Evolutionary conservation across 2,797 vertebrate genomes (phyloP), one percentile per base, ranked within the genome.

Genomic region (Onychomys leucogaster): DNA sequence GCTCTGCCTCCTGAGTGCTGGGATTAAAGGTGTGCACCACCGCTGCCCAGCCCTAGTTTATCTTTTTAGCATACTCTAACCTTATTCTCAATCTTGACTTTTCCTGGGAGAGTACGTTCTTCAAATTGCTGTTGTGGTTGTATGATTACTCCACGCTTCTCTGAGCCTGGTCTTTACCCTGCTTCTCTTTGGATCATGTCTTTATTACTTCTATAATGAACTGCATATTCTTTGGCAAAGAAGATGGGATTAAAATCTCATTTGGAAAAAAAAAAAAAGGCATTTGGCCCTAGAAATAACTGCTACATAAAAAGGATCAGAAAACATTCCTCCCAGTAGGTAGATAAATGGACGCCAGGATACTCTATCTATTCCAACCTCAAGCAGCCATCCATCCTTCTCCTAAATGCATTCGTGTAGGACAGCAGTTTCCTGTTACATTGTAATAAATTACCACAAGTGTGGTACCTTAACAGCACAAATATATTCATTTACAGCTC

Each of bases 191-290:
- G 57, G 52, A 71, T n/a, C 32, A 43, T 77, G 82, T 59, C 32
- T 87, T 87, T 52, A 89, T 41, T 75, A 43, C 27, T 85, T 95
- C 76, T 67, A 13, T 55, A 89, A 84, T 52, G 43, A 88, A 34
- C 91, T 82, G 49, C 5, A 43, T 67, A 59, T 46, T 85, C 61
- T 59, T 14, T 34, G 59, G 83, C 59, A 67, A 84, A 97, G 14
- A 37, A 13, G 89, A 93, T 37, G 73, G 1, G 9, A 67, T 94
- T 92, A 71, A 75, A 88, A 85, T 94, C 37, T 90, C 71, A 80
- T 87, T 91, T 87, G 82, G 23, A 41, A 21, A 73, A 76, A 94
- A 76, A 94, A 95, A 57, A 61, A 16, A 63, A n/a, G 10, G 10
- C 55, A 59, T 67, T 85, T 69, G 52, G 49, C 19, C 34, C 13